Evolutionary conservation across 2,797 vertebrate species (phyloP), one percentile per base, ranked within the genome.

Genomic region (Remorina albescens): DNA sequence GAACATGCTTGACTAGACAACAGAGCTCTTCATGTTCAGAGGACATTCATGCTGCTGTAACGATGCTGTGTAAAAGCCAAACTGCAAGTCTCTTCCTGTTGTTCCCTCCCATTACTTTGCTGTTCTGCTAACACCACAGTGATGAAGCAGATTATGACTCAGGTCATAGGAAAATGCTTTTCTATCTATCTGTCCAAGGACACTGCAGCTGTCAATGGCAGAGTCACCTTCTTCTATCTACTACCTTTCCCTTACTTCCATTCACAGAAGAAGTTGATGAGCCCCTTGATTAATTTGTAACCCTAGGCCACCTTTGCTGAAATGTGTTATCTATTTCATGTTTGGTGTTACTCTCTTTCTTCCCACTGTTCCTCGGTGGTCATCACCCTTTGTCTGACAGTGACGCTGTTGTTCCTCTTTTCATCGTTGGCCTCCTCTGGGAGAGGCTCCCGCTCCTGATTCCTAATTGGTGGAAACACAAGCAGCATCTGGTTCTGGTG

Each of bases 401-500:
- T 81, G 85, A 88, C 83, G 86, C 83, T 84, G 83, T 86, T 92
- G 88, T 86, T 87, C 80, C 80, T 63, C 71, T 75, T 39, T 67
- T 85, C 77, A 58, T 78, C 42, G 41, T 70, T 78, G 84, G 84
- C 79, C 77, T 83, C 76, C 73, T 83, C 67, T 79, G 57, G 54
- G 50, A 81, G 83, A 75, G 80, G 65, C 76, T 76, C 71, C 74
- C 78, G 71, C 78, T 86, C 76, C 85, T 51, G 75, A 85, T 71
- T 91, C 85, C 86, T 93, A 93, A 93, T 93, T 89, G 88, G 82
- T 93, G 88, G 91, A 93, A 94, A 93, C 74, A 70, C 88, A 84
- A 81, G 88, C 77, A 84, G 89, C 90, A 79, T 92, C 84, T 84
- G 74, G 85, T 84, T 89, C 89, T 91, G 83, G 78, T 89, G 86